phyloP scores from a whole-genome alignment of 2,797 vertebrate species.

The Sphenopsis melanotis region DNA sequence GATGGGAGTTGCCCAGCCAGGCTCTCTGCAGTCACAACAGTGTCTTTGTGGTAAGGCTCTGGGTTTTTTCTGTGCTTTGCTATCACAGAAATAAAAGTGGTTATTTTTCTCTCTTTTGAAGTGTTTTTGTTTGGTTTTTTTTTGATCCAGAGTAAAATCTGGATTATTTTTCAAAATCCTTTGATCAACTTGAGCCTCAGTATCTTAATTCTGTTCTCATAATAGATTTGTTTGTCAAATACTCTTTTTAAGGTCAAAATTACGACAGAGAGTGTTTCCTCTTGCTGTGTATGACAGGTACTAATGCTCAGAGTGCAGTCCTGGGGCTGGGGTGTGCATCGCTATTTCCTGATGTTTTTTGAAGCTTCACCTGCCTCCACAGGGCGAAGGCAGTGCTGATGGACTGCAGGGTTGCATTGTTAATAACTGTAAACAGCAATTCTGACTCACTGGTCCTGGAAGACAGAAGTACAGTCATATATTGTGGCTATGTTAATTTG shows the following conservation, averaged over 20 bases:
- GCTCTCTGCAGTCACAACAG: accelerated
- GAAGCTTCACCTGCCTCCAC: not conserved
- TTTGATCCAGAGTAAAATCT: not conserved
- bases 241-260: not conserved
- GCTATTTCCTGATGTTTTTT: not conserved
- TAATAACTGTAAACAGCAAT: not conserved
- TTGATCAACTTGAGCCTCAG: not conserved
- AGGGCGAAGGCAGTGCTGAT: not conserved
- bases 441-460: not conserved
- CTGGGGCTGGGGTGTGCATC: not conserved
- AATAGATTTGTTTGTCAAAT: conserved; percentile 7
- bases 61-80: not conserved
- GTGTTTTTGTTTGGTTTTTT: not conserved
- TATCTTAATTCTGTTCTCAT: not conserved
- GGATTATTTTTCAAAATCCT: not conserved
- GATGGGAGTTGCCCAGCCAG: not conserved
- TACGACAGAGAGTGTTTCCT: not conserved
- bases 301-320: not conserved
- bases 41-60: not conserved
- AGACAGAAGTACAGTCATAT: not conserved
- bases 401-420: not conserved
- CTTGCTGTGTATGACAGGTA: not conserved
- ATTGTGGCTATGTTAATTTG: not conserved
- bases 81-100: not conserved
- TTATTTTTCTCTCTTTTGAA: not conserved